These are phyloP conservation scores for Caenorhabditis uteleia DNA, from an alignment of 2,888 invertebrate species.

Conservation along the genomic window DNA sequence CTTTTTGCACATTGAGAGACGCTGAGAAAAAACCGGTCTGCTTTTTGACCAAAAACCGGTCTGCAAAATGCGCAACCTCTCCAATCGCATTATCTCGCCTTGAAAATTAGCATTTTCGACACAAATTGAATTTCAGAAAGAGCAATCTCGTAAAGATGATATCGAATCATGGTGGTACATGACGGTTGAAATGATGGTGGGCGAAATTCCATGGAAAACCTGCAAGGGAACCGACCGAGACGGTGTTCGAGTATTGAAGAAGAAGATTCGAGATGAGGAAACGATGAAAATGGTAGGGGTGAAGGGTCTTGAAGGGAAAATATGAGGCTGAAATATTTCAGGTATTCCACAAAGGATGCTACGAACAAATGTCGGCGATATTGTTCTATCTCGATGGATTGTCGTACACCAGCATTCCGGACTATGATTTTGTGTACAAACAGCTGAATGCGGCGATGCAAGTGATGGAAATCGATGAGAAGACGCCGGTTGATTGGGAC, in stretches of 20 bases:
- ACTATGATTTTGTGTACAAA: slow-evolving; percentile 41
- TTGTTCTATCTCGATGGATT: slow-evolving; percentile 32
- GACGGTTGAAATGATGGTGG: slow-evolving; percentile 34
- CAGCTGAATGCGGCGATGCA: neutral
- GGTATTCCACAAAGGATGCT: slow-evolving; percentile 23
- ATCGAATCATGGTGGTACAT: slow-evolving; percentile 52
- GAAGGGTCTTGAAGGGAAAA: neutral
- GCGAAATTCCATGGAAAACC: slow-evolving; percentile 42
- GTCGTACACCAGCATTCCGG: slow-evolving; percentile 37
- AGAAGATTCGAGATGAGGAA: slow-evolving; percentile 18
- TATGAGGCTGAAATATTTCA: neutral
- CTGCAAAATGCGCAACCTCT: no score
- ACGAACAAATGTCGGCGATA: slow-evolving; percentile 28
- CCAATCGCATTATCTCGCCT: no score
- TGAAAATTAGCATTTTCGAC: no score
- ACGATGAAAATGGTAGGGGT: neutral
- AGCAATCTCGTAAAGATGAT: slow-evolving; percentile 46
- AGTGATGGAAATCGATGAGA: neutral
- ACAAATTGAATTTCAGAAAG: no score
- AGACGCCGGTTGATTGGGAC: slow-evolving; percentile 38
- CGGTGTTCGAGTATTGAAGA: slow-evolving; percentile 10
- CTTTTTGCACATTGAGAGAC: no score
- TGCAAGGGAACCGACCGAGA: slow-evolving; percentile 26
- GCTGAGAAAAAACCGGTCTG: no score
- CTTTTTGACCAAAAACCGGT: no score